Base-by-base conservation (phyloP, 1,140 invertebrate species). In the Tenebrio molitor region DNA sequence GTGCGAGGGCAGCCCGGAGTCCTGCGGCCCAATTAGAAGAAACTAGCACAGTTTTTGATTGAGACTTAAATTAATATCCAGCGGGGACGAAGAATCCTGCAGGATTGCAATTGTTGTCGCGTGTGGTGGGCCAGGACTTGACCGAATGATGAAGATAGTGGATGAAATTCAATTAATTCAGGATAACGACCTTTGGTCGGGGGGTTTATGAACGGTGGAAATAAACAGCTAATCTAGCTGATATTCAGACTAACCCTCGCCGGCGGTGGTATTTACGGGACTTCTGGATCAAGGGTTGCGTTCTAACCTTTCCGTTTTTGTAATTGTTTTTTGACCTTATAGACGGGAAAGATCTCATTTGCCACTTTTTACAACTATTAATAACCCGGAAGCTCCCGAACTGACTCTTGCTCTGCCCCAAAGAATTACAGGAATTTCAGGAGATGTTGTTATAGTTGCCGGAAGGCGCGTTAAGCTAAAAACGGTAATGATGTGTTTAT, bases 141-240 rank as follows among this genome's bases (percentile, higher is more conserved):
- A n/a, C n/a, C n/a, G n/a, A n/a, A n/a, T 39, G 50, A 58, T 58
- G 23, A 58, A 58, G 50, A 58, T 58, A 58, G 21, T 29, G 23
- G 50, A 29, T 29, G 50, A 58, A 58, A 58, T 58, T 58, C 50
- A 58, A 58, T 58, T 58, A 58, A 58, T 58, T 58, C 50, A 17
- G 50, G 50, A 58, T 58, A 58, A 58, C 23, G 23, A 58, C 50
- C 50, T 58, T 58, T 58, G 50, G 50, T 58, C 50, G 23, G 15
- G 50, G 21, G 46, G 19, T 58, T 58, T 58, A 58, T 58, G 50
- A 58, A 58, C 50, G 50, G 19, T 58, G 50, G 50, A 58, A 58
- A 58, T 58, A 58, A 58, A 58, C 50, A 58, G 23, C 50, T 58
- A 58, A 58, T 58, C 50, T 23, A 29, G n/a, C 50, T 58, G 50